phyloP scores from a whole-genome alignment of 2,888 invertebrate genomes.

The Oxystoma pomonae region DNA sequence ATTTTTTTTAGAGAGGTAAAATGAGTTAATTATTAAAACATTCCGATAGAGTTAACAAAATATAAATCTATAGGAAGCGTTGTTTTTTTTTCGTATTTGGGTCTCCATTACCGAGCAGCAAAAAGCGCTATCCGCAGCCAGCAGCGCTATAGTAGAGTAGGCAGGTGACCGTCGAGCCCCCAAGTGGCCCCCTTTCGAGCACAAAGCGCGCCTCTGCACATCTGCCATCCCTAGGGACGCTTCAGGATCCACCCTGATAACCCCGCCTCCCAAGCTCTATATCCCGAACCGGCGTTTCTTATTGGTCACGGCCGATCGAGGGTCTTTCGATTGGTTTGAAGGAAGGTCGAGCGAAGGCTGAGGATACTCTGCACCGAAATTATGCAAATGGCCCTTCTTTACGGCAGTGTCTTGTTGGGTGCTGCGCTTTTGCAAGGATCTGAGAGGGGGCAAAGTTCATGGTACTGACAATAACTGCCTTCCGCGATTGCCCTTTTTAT shows the following conservation, averaged over 20 bases:
- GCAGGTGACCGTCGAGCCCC: constrained; percentile 19
- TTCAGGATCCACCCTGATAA: constrained; percentile 22
- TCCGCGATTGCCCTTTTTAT: constrained; percentile 26
- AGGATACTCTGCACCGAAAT: constrained; percentile 26
- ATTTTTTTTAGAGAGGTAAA: not conserved
- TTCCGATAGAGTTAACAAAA: not conserved
- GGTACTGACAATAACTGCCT: constrained; percentile 27
- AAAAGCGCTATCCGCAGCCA: constrained; percentile 14
- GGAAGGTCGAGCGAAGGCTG: constrained; percentile 20
- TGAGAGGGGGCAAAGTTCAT: constrained; percentile 27
- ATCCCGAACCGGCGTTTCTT: constrained; percentile 5
- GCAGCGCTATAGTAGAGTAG: constrained; percentile 1
- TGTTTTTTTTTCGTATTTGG: constrained; percentile 12
- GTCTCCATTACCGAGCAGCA: constrained; percentile 18
- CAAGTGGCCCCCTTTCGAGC: constrained; percentile 21
- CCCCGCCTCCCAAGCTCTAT: constrained; percentile 18
- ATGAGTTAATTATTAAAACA: not conserved
- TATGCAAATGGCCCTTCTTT: constrained; percentile 29
- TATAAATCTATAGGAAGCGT: not conserved
- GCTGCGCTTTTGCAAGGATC: constrained; percentile 26
- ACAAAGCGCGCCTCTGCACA: constrained; percentile 25
- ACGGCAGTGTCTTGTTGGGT: constrained; percentile 27
- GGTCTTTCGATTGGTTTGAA: constrained; percentile 18
- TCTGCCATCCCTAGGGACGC: constrained; percentile 26
- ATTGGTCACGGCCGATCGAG: constrained; percentile 14